Percentiles rank a stretch among this genome's conserved stretches.
phyloP scores from a whole-genome alignment of 2,797 vertebrate species.

The Cryptoblepharus egeriae region DNA sequence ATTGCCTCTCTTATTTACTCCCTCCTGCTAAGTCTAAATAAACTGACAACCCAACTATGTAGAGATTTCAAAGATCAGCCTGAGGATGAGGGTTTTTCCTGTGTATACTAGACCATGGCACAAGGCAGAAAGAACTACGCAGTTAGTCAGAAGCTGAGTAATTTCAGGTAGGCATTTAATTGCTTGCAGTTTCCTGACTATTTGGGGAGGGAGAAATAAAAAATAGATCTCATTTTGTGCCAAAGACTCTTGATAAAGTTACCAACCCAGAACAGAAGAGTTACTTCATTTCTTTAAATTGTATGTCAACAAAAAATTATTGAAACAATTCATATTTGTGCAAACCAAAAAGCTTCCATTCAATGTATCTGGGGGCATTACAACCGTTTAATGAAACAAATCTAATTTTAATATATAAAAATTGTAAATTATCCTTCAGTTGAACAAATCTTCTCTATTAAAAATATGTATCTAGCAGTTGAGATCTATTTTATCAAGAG shows the following conservation, averaged over 20 bases:
- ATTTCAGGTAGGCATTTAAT: constrained; percentile 66
- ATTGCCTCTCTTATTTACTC: background rate
- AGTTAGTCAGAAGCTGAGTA: constrained; percentile 67
- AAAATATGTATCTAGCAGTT: constrained; percentile 34
- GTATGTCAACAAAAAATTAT: constrained; percentile 66
- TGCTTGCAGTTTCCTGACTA: constrained; percentile 63
- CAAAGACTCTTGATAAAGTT: constrained; percentile 62
- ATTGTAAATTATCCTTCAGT: constrained; percentile 36
- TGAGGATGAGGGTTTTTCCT: background rate
- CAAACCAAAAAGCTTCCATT: constrained; percentile 58
- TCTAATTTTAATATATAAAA: constrained; percentile 51
- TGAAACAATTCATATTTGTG: constrained; percentile 62
- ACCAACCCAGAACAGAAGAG: constrained; percentile 55
- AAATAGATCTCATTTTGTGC: constrained; percentile 41
- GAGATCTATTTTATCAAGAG: too few species aligned
- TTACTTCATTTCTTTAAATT: constrained; percentile 54
- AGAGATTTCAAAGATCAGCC: constrained; percentile 46
- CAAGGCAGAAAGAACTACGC: constrained; percentile 32
- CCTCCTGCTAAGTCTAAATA: constrained; percentile 53
- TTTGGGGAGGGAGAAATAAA: constrained; percentile 49
- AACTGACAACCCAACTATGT: constrained; percentile 54
- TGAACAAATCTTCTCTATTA: constrained; percentile 40
- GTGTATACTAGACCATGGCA: background rate
- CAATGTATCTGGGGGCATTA: constrained; percentile 60
- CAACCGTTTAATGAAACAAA: constrained; percentile 63